Percentiles rank a stretch among this genome's conserved stretches.
Conservation (phyloP, 2,888 invertebrate species). For the Cataglyphis albicans region DNA sequence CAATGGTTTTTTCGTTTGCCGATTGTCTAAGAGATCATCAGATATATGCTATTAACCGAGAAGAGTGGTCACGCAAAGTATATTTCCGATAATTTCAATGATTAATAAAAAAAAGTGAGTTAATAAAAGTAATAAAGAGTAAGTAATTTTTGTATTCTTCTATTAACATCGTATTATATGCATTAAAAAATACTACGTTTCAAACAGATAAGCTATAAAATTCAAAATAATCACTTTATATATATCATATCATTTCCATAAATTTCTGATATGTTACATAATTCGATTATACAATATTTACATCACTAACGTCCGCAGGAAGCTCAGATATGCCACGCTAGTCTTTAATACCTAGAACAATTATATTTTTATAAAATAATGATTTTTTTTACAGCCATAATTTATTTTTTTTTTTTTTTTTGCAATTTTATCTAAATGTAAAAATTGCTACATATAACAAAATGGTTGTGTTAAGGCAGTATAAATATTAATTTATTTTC, state of each 20-base stretch:
- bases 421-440: neutral
- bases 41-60: neutral
- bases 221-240: neutral
- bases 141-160: neutral
- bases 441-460: neutral
- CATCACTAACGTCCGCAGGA: conserved; percentile 68
- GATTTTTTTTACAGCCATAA: neutral
- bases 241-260: neutral
- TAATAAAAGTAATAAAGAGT: neutral
- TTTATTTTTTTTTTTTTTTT: neutral
- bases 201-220: neutral
- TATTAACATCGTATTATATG: neutral
- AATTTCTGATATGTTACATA: conserved; percentile 4
- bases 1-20: neutral
- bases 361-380: conserved; percentile 1
- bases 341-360: conserved; percentile 72
- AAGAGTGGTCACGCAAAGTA: neutral
- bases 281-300: conserved; percentile 18
- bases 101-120: neutral
- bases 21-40: neutral
- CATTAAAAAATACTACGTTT: neutral
- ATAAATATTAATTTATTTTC: neutral
- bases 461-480: neutral
- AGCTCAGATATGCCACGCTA: conserved; percentile 72
- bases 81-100: neutral